These are phyloP conservation scores for Chaetura pelagica DNA, from an alignment of 2,113 vertebrate genomes.

Conservation along the genomic window DNA sequence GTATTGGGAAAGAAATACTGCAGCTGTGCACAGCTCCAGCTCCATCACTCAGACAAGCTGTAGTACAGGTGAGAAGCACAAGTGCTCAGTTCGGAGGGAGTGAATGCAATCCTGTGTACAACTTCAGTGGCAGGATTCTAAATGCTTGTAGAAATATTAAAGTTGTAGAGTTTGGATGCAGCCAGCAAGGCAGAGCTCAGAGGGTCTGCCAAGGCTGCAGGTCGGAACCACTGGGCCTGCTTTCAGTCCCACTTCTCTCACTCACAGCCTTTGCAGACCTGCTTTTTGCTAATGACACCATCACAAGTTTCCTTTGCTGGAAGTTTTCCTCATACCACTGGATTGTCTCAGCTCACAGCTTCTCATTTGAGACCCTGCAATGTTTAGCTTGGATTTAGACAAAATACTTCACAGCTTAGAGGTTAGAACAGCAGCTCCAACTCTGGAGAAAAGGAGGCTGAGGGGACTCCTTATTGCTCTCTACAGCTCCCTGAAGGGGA, in stretches of 20 bases:
- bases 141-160: neutral
- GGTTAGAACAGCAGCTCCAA: neutral
- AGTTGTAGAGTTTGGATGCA: neutral
- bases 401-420: neutral
- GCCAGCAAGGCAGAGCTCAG: neutral
- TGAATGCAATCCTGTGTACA: neutral
- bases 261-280: neutral
- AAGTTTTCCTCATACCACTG: neutral
- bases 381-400: neutral
- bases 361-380: neutral
- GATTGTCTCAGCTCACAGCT: neutral
- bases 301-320: neutral
- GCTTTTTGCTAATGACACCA: neutral
- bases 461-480: too few relatives aligned
- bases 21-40: neutral
- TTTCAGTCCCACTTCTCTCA: neutral
- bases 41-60: neutral
- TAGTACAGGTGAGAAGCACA: neutral
- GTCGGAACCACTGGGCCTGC: rapidly evolving
- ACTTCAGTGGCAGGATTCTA: neutral
- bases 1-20: neutral
- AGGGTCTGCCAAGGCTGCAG: neutral
- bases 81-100: neutral
- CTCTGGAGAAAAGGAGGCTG: too few relatives aligned
- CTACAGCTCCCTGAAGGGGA: too few relatives aligned